Evolutionary conservation across 2,797 vertebrate genomes (phyloP), one percentile per base, ranked within the genome.

Genomic region (Rhynchotus rufescens): DNA sequence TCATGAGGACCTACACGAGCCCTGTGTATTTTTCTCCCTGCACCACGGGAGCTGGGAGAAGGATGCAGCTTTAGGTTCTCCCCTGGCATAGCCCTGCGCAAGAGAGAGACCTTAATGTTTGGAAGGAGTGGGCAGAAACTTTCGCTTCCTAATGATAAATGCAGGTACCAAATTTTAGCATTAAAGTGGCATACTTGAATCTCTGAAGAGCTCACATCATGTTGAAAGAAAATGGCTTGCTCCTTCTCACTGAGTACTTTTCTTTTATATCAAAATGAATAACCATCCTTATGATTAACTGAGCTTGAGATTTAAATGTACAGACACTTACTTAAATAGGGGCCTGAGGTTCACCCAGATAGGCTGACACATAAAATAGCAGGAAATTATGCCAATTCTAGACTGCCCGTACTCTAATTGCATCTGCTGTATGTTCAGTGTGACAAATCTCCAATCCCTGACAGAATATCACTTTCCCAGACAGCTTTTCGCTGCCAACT

Each of bases 391-490:
- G 77, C 73, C 72, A 65, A 12, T 59, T 84, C 5, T 6, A 66
- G 86, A 32, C 71, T 84, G 73, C 54, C 61, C 26, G 25, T 80
- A 40, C 65, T 80, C 49, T 89, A 81, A 69, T 90, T 92, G 62
- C 47, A 80, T 82, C 57, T 83, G 54, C 61, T 90, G 51, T 62
- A 52, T 7, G 1, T 91, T 87, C 85, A 76, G n/a, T 16, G 15
- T 69, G 80, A 76, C 36, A 89, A 90, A 89, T 91, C 51, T 90
- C 44, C 67, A 64, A 59, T 74, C 36, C 42, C 28, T 89, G 73
- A 84, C 76, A 87, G 89, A 89, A 76, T 78, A 83, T 78, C 49
- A 25, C 40, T 91, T 84, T 80, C n/a, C 78, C 69, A 79, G 69
- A 9, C 15, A 74, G 36, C 4, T 73, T 86, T 95, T 79, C 36